phyloP scores from a whole-genome alignment of 1,140 invertebrate species.

The Drosophila tsacasi region DNA sequence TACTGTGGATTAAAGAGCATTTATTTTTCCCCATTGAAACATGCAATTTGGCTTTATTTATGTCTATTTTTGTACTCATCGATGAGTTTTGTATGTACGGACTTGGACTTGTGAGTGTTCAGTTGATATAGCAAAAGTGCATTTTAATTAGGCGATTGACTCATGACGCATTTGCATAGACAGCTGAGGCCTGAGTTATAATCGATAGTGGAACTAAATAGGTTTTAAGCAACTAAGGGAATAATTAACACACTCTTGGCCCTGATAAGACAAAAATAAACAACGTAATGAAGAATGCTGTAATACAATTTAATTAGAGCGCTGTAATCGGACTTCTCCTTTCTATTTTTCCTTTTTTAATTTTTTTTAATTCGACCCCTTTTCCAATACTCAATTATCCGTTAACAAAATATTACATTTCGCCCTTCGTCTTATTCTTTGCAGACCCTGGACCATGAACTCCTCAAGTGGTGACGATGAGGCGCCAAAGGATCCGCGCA shows the following conservation, averaged over 20 bases:
- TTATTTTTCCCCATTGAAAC: too few species aligned
- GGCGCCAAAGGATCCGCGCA: slow-evolving; percentile 93
- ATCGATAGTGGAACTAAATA: background rate
- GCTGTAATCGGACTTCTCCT: background rate
- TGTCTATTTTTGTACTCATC: slow-evolving; percentile 38
- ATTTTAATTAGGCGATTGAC: slow-evolving; percentile 49
- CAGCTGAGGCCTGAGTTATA: background rate
- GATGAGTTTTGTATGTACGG: slow-evolving; percentile 15
- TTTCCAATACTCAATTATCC: slow-evolving; percentile 18
- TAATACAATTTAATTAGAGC: background rate
- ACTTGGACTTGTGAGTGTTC: slow-evolving; percentile 2
- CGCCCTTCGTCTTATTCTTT: background rate
- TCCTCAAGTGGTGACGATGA: slow-evolving; percentile 89
- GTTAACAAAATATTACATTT: slow-evolving; percentile 14
- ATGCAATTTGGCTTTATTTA: slow-evolving; percentile 21
- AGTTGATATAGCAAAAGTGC: slow-evolving; percentile 29
- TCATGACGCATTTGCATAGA: slow-evolving; percentile 30
- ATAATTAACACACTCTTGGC: background rate
- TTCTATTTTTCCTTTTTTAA: background rate
- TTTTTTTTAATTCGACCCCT: background rate
- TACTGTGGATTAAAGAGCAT: slow-evolving; percentile 9
- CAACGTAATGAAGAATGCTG: background rate
- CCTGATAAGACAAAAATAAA: slow-evolving; percentile 8
- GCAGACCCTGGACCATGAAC: slow-evolving; percentile 88
- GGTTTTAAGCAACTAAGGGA: background rate